Conservation (phyloP, 2,888 invertebrate species). For the Temnothorax ravouxi region DNA sequence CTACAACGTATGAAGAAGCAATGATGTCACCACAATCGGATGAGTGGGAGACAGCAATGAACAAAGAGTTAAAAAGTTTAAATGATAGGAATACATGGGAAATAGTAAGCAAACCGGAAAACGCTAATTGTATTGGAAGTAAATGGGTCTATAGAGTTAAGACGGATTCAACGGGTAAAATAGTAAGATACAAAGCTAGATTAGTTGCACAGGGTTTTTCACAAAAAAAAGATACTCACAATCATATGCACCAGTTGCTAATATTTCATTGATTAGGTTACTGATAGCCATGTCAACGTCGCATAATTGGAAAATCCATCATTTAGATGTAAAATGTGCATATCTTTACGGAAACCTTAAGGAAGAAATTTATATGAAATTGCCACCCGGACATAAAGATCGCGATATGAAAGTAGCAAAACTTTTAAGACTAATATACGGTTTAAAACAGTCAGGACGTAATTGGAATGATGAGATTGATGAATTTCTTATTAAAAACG, state of each 20-base stretch:
- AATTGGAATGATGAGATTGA: slow-evolving; percentile 39
- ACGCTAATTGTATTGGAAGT: slow-evolving; percentile 45
- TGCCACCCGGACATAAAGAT: slow-evolving; percentile 14
- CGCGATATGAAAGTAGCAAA: slow-evolving; percentile 23
- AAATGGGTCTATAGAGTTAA: slow-evolving; percentile 60
- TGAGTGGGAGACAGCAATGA: too few species aligned
- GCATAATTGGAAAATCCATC: slow-evolving; percentile 7
- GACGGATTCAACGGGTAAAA: slow-evolving; percentile 31
- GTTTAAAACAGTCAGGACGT: slow-evolving; percentile 37
- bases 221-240: slow-evolving; percentile 23
- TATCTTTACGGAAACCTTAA: slow-evolving; percentile 41
- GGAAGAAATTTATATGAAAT: slow-evolving; percentile 35
- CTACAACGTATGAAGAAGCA: slow-evolving; percentile 46
- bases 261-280: slow-evolving; percentile 29
- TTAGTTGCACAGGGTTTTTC: slow-evolving; percentile 45
- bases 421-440: slow-evolving; percentile 28
- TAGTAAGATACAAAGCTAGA: slow-evolving; percentile 38
- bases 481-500: not conserved
- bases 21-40: too few species aligned
- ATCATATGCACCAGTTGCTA: slow-evolving; percentile 49
- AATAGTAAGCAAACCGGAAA: not conserved
- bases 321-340: slow-evolving; percentile 40
- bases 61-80: too few species aligned
- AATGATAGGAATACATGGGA: too few species aligned
- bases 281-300: slow-evolving; percentile 30